Base-by-base conservation (phyloP, 2,113 vertebrate genomes). In the Percopsis transmontana region DNA sequence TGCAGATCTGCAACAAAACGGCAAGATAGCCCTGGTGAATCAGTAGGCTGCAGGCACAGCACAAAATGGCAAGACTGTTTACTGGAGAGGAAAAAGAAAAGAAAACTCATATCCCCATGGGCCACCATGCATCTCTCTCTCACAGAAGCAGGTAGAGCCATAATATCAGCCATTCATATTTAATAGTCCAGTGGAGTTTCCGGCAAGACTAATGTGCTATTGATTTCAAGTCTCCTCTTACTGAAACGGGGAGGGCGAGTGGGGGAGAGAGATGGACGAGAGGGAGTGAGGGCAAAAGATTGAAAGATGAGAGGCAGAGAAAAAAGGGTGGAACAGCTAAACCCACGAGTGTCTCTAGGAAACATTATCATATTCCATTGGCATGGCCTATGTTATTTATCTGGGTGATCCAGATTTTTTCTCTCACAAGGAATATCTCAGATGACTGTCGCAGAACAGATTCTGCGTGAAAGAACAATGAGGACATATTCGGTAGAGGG, bases 101-200 rank as follows among this genome's bases (percentile, higher is more conserved):
- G 50, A 70, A 59, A 57, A 61, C 77, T 63, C 74, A 75, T 48
- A 80, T 83, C 74, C 89, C 80, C 60, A 70, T 62, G 77, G 86
- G 74, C 77, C 82, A 80, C 73, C 77, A 85, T 87, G 86, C 85
- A 80, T 83, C 79, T 87, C 85, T 71, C 52, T 66, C 48, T 18
- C 27, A 13, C 54, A 88, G 87, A 84, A 86, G 88, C 90, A 92
- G 91, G 89, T 91, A 91, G 72, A 89, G 89, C 89, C 79, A 86
- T 88, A 91, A 92, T 92, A 89, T 90, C 87, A 87, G 91, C 90
- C 92, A 92, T 92, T 93, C 90, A 93, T 93, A 90, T 93, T 93
- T 93, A 92, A 93, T 93, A 90, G n/a, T n/a, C 85, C 73, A 73
- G 81, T 82, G 84, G 87, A 91, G 89, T 90, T 90, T 92, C 91